phyloP scores from a whole-genome alignment of 1,140 invertebrate species.

The Zaprionus vittiger region DNA sequence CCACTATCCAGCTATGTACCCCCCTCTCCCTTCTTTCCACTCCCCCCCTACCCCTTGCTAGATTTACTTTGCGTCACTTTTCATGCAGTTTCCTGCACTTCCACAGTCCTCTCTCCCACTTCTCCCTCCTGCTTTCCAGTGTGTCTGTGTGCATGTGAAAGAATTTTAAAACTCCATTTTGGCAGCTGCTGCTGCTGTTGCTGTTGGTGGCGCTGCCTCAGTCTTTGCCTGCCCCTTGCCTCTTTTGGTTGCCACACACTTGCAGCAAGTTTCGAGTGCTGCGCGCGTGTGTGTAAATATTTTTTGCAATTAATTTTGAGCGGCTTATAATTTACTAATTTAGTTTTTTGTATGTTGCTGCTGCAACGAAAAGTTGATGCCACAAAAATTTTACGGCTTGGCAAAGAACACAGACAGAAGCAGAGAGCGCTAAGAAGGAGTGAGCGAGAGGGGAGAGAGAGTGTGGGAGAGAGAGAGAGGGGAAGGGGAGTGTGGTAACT shows the following conservation, averaged over 20 bases:
- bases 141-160: constrained; percentile 41
- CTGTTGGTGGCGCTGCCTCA: constrained; percentile 31
- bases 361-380: constrained; percentile 53
- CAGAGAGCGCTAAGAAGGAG: background rate
- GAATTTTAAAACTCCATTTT: constrained; percentile 82
- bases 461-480: background rate
- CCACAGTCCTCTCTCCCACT: constrained; percentile 5
- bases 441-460: background rate
- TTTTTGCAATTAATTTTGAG: constrained; percentile 83
- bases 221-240: background rate
- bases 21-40: background rate
- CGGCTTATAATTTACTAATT: constrained; percentile 83
- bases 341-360: constrained; percentile 57
- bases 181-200: constrained; percentile 48
- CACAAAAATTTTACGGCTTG: constrained; percentile 62
- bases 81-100: constrained; percentile 51
- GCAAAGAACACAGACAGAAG: constrained; percentile 23
- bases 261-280: constrained; percentile 64
- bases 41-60: background rate
- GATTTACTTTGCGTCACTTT: constrained; percentile 52
- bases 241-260: background rate
- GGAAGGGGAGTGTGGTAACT: background rate
- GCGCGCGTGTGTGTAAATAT: constrained; percentile 78
- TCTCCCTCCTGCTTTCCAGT: background rate
- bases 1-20: constrained; percentile 14